Conservation (phyloP, 2,888 invertebrate genomes). For the Hemistola chrysoprasaria region DNA sequence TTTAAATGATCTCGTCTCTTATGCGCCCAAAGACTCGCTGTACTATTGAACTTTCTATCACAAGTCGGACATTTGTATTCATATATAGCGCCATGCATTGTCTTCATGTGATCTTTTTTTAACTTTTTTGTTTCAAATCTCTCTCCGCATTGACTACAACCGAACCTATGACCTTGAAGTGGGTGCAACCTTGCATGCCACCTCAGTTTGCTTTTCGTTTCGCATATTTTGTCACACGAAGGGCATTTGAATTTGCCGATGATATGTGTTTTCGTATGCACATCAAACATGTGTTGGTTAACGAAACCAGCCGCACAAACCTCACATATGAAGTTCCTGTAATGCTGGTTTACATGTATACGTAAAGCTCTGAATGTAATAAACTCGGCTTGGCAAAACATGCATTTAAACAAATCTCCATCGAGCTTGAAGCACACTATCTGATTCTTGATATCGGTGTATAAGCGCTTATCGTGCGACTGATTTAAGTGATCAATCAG, state of each 20-base stretch:
- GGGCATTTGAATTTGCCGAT: slow-evolving; percentile 37
- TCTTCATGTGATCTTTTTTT: slow-evolving; percentile 45
- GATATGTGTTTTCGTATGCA: slow-evolving; percentile 28
- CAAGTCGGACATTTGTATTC: slow-evolving; percentile 18
- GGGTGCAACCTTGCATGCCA: slow-evolving; percentile 57
- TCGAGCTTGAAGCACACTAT: slow-evolving; percentile 1
- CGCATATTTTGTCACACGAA: slow-evolving; percentile 62
- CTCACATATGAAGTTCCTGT: slow-evolving; percentile 68
- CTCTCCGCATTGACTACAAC: slow-evolving; percentile 39
- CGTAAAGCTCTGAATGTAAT: slow-evolving; percentile 64
- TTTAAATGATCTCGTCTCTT: slow-evolving; percentile 43
- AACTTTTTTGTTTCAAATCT: slow-evolving; percentile 50
- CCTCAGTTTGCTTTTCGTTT: slow-evolving; percentile 55
- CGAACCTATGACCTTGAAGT: slow-evolving; percentile 10
- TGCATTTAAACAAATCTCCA: background rate
- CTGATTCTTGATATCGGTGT: slow-evolving; percentile 2
- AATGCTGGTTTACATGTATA: slow-evolving; percentile 73
- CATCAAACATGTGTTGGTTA: slow-evolving; percentile 25
- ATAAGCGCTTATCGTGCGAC: background rate
- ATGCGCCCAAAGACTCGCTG: slow-evolving; percentile 21
- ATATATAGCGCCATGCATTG: slow-evolving; percentile 39
- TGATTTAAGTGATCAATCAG: background rate
- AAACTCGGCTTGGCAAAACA: slow-evolving; percentile 18
- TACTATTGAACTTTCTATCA: slow-evolving; percentile 11
- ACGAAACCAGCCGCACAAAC: slow-evolving; percentile 71